Percentiles rank a stretch among this genome's conserved stretches.
These are phyloP conservation scores for Ramphastos sulfuratus DNA, from an alignment of 2,113 vertebrate species.

Conservation along the genomic window DNA sequence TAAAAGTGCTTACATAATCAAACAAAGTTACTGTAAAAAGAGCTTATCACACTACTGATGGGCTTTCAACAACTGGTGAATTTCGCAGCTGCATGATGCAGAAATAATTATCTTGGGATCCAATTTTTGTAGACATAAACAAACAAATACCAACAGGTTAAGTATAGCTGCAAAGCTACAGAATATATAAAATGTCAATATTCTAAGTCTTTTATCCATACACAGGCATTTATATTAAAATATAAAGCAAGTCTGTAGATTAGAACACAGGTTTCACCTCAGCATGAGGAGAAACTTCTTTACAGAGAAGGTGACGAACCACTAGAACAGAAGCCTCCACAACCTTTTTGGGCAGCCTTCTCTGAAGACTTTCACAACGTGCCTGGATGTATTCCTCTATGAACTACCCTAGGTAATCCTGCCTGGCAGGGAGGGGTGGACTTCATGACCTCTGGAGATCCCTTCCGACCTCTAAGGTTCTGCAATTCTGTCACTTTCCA, in stretches of 20 bases:
- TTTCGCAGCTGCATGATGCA: neutral
- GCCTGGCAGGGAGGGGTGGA: no score
- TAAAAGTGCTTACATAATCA: neutral
- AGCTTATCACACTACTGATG: neutral
- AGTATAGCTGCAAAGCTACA: neutral
- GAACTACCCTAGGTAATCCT: no score
- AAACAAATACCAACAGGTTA: neutral
- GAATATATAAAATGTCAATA: neutral
- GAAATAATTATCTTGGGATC: neutral
- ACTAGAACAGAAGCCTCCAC: no score
- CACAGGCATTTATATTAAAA: neutral
- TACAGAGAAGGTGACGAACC: no score
- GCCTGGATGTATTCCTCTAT: no score
- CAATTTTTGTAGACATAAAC: neutral
- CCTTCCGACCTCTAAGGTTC: no score
- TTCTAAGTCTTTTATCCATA: neutral
- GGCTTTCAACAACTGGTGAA: neutral
- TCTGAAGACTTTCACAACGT: no score
- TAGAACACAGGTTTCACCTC: no score
- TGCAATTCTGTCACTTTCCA: neutral
- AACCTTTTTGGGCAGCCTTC: no score
- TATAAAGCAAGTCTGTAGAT: neutral
- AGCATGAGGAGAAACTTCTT: no score
- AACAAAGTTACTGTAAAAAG: no score
- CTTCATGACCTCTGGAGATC: no score